Percentiles rank a stretch among this genome's conserved stretches.
Evolutionary conservation across 2,113 vertebrate genomes (phyloP).

Genomic region (Tragelaphus buxtoni): DNA sequence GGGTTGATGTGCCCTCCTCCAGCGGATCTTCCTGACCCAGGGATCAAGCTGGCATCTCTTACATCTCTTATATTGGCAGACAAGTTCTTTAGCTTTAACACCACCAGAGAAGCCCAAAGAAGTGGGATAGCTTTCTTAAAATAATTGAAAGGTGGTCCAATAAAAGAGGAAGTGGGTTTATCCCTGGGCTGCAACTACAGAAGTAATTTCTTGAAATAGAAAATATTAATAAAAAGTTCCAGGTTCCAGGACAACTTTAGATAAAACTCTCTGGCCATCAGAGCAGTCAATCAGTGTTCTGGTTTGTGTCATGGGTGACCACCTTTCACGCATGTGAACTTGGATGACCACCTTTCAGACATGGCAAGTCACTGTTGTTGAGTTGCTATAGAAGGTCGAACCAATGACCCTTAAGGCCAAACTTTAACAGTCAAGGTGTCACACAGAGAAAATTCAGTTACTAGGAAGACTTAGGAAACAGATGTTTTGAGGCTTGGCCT

Average conservation of each 20-base stretch:
- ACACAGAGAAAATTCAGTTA: too few species aligned
- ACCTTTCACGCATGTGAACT: too few species aligned
- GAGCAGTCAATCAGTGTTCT: background rate
- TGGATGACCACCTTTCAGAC: too few species aligned
- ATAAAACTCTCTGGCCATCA: background rate
- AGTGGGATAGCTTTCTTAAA: too few species aligned
- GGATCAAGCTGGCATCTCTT: background rate
- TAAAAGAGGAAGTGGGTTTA: background rate
- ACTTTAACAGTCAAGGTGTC: background rate
- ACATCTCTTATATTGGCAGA: background rate
- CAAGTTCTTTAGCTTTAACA: background rate
- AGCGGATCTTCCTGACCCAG: background rate
- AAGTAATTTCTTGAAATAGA: background rate
- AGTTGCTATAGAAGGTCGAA: background rate
- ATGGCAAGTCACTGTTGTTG: rapidly evolving
- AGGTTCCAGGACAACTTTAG: background rate
- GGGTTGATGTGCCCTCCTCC: background rate
- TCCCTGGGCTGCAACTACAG: background rate
- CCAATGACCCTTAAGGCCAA: background rate
- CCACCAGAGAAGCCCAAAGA: background rate
- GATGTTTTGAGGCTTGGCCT: too few species aligned
- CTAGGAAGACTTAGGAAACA: too few species aligned
- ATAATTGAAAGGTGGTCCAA: background rate
- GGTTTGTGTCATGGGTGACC: too few species aligned
- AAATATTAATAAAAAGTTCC: background rate